Base-by-base conservation (phyloP, 2,888 invertebrate species). In the Amblyteles armatorius region DNA sequence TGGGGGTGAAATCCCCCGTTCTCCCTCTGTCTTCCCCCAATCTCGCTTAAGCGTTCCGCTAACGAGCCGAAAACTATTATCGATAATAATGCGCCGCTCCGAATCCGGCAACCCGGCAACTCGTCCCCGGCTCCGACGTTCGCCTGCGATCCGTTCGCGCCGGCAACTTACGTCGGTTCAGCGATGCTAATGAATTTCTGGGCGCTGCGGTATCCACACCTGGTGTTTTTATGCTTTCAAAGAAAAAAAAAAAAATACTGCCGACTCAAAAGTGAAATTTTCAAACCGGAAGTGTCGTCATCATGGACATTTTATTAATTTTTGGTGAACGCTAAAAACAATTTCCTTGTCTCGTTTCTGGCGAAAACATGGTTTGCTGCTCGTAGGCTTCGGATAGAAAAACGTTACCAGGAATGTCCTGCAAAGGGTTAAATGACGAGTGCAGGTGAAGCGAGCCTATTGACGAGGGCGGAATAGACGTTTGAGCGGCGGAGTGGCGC, bases 41-140 rank as follows among this genome's bases (percentile, higher is more conserved):
- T 60, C 72, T 83, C 88, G 87, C 83, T 90, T 88, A 88, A 91
- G 84, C 87, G 86, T 71, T 72, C 74, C 60, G 87, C 86, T 89
- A 87, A 88, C 85, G 79, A 72, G 82, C 72, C 79, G 68, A 80
- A 78, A 85, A 85, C 85, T 83, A 85, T 85, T 85, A 85, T 83
- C 83, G 80, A 83, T 85, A 83, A 85, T 85, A 79, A 83, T 73
- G 67, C 44, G 26, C 72, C 22, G 57, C 63, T 26, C 29, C 22
- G 40, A 65, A 29, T 22, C 71, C 63, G 4, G 36, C n/a, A 50
- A 67, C 60, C 44, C 65, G 19, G 80, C 72, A 78, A 77, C 76
- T 67, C 19, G 26, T 33, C 55, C 40, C 69, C 68, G 11, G 11
- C 22, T 26, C 26, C 2, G 13, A 9, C 3, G 9, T 57, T 26